Conservation (phyloP, 2,888 invertebrate species). For the Unio delphinus region DNA sequence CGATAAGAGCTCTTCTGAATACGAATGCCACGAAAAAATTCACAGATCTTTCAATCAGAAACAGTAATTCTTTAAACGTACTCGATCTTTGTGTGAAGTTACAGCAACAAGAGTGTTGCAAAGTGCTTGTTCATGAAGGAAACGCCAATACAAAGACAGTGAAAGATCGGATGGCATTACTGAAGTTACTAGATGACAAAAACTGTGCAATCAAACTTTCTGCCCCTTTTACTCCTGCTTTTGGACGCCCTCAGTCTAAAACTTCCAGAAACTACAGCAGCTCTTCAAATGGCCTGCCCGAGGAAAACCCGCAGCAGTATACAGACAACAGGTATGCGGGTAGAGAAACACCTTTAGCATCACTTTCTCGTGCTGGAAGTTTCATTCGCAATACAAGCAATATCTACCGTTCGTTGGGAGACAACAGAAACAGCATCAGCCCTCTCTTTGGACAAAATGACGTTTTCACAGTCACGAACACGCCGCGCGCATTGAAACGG, state of each 20-base stretch:
- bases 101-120: slow-evolving; percentile 50
- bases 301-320: too few species aligned
- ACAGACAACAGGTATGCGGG: too few species aligned
- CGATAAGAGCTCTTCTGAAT: slow-evolving; percentile 45
- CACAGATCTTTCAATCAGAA: slow-evolving; percentile 39
- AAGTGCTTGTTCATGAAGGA: slow-evolving; percentile 48
- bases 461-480: slow-evolving; percentile 17
- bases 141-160: slow-evolving; percentile 38
- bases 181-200: slow-evolving; percentile 37
- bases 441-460: slow-evolving; percentile 12
- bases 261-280: too few species aligned
- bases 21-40: slow-evolving; percentile 36
- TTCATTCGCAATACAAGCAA: slow-evolving; percentile 28
- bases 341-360: slow-evolving; percentile 14
- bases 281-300: too few species aligned
- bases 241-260: too few species aligned
- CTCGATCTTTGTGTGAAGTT: slow-evolving; percentile 51
- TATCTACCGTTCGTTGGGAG: slow-evolving; percentile 20
- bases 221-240: too few species aligned
- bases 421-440: slow-evolving; percentile 19
- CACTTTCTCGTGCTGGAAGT: slow-evolving; percentile 25
- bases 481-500: slow-evolving; percentile 24
- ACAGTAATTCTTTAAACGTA: slow-evolving; percentile 44
- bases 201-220: slow-evolving; percentile 5
- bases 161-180: slow-evolving; percentile 39